A percentile compares a stretch with the other conserved stretches of the same genome.
Conservation (phyloP, 2,888 invertebrate genomes). For the Xestobium rufovillosum region DNA sequence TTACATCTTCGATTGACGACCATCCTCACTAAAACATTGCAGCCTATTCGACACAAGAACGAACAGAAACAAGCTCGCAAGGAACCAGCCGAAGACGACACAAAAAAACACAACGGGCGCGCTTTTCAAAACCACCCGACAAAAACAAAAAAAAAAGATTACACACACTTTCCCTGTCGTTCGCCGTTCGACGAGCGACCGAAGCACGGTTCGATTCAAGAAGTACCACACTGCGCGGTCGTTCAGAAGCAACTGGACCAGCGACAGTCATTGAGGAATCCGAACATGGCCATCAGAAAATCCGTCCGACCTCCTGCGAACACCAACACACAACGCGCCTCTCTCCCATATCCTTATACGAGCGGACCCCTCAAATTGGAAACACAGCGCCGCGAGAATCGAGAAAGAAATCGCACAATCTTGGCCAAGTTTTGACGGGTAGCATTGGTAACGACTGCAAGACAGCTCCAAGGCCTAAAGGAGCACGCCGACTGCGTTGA, state of each 20-base stretch:
- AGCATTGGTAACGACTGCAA: no score
- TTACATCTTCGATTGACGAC: slow-evolving; percentile 38
- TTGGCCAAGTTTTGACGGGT: no score
- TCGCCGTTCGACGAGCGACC: slow-evolving; percentile 25
- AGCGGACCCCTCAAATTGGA: no score
- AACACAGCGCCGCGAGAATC: no score
- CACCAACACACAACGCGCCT: slow-evolving; percentile 31
- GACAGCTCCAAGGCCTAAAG: no score
- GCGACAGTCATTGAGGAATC: slow-evolving; percentile 33
- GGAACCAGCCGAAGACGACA: no score
- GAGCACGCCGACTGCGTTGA: no score
- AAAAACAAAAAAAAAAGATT: slow-evolving; percentile 1
- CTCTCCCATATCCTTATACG: slow-evolving; percentile 30
- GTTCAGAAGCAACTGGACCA: background rate
- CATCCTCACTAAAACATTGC: slow-evolving; percentile 37
- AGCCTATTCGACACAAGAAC: slow-evolving; percentile 26
- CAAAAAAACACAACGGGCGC: no score
- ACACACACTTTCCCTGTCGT: slow-evolving; percentile 18
- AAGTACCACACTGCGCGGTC: background rate
- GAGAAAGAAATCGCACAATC: no score
- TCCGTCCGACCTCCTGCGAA: slow-evolving; percentile 26
- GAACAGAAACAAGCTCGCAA: slow-evolving; percentile 26
- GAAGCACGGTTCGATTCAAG: slow-evolving; percentile 10
- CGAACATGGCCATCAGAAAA: slow-evolving; percentile 33
- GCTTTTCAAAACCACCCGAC: background rate